Evolutionary conservation across 2,113 vertebrate genomes (phyloP), one percentile per base, ranked within the genome.

Genomic region (Ascaphus truei): DNA sequence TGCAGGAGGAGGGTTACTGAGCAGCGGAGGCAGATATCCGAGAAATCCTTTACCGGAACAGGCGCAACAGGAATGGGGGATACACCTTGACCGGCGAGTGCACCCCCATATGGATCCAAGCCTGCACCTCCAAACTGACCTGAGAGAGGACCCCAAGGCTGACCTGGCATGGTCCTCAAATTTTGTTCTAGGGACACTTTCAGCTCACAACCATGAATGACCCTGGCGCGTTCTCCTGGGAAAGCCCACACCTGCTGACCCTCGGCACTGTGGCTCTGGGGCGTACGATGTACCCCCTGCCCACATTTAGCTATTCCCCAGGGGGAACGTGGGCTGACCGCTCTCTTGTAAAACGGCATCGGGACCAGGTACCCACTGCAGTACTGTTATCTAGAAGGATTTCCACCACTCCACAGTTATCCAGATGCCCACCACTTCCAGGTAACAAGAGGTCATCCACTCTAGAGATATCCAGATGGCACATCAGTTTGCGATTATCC

Each of bases 291-390:
- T 48, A 43, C 33, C 9, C 13, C 15, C 23, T 36, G 20, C 3
- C 31, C 15, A 45, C 12, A 18, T 11, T 34, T 7, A 23, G 20
- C n/a, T 18, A n/a, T 37, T 26, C 55, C 55, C 65, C 65, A 68
- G 23, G 65, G 22, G 20, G 65, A 68, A 3, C n/a, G 65, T 3
- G 65, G 65, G 10, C 10, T 26, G 16, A 68, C 22, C 11, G 27
- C 36, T 43, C 65, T 33, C n/a, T 68, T 68, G 31, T 37, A 26
- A 50, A 68, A 68, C 58, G 65, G 65, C 65, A 68, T 68, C 22
- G 11, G 47, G 13, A 18, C n/a, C n/a, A n/a, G n/a, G 45, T 48
- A 13, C 22, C 15, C 48, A 13, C n/a, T n/a, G n/a, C n/a, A n/a
- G n/a, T n/a, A n/a, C n/a, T n/a, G n/a, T n/a, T n/a, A n/a, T n/a